Percentiles rank a stretch among this genome's conserved stretches.
Conservation (phyloP, 2,888 invertebrate species). For the Nephrotoma guestfalica region DNA sequence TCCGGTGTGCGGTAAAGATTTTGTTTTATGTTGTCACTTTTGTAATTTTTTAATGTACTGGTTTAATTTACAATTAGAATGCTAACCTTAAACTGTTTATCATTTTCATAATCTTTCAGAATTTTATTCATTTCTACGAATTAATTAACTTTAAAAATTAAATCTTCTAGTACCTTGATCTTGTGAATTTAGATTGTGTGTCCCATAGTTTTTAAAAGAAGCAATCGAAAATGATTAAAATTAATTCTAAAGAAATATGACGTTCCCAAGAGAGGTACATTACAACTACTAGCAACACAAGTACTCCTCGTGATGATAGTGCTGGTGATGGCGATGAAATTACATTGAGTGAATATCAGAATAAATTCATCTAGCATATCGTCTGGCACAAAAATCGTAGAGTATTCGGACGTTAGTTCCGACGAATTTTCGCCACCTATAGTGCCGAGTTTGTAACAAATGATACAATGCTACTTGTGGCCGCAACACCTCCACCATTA, state of each 20-base stretch:
- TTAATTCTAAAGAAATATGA: slow-evolving; percentile 14
- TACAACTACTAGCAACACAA: neutral
- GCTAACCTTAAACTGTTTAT: neutral
- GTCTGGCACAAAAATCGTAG: slow-evolving; percentile 26
- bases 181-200: neutral
- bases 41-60: neutral
- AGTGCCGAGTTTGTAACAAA: neutral
- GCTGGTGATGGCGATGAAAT: neutral
- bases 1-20: neutral
- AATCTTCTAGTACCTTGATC: neutral
- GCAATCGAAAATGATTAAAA: slow-evolving; percentile 14
- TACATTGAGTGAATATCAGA: neutral
- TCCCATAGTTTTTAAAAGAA: slow-evolving; percentile 7
- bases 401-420: slow-evolving; percentile 89
- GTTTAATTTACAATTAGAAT: neutral
- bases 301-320: neutral
- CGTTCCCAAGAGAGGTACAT: slow-evolving; percentile 11
- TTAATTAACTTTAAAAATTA: too few species aligned
- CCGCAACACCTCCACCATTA: neutral
- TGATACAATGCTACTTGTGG: neutral
- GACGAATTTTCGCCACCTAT: slow-evolving; percentile 58
- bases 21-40: too few species aligned
- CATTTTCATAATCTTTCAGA: too few species aligned
- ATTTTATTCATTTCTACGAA: too few species aligned
- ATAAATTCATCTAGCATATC: neutral